Evolutionary conservation across 2,888 invertebrate species (phyloP), one percentile per base, ranked within the genome.

Genomic region (Lepidochrysops patricia): DNA sequence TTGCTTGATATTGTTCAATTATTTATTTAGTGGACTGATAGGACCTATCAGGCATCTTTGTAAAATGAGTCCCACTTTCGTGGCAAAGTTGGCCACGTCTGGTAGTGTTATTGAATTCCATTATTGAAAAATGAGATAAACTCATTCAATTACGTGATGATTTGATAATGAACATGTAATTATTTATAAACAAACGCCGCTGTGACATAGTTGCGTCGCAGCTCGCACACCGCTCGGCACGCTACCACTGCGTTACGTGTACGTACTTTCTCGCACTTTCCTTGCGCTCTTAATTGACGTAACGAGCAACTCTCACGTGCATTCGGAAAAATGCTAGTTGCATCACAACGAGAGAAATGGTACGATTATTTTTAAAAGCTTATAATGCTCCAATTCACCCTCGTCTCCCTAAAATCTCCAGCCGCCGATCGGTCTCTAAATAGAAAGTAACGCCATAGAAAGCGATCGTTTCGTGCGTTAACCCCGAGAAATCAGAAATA

Each of bases 401-500:
- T 35, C 34, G 25, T 56, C 35, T 25, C 35, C 57, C 57, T 12
- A 56, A 19, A 23, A 56, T 19, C 56, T 56, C 57, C 57, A 37
- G 35, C 57, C 37, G 57, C 9, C 25, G 29, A 56, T 12, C 32
- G 12, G 57, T 75, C 73, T 77, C 72, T 82, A 85, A 87, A 88
- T 87, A 86, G 87, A 88, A 88, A 87, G 86, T 87, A 82, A 80
- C 78, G 69, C 73, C 78, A 79, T 87, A 87, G 88, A 88, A 88
- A 88, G 88, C 84, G 83, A 79, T 75, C 73, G 73, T 75, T 73
- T 69, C 78, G 85, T 79, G 71, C 87, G 76, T 82, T 85, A 85
- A 86, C 86, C 84, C 81, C 84, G 70, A 72, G 79, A 77, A 78
- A 83, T 80, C 84, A 84, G 87, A 89, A 88, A 88, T 87, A 88